A percentile compares a stretch with the other conserved stretches of the same genome.
Evolutionary conservation across 2,888 invertebrate genomes (phyloP).

Genomic region (Bedellia somnulentella): DNA sequence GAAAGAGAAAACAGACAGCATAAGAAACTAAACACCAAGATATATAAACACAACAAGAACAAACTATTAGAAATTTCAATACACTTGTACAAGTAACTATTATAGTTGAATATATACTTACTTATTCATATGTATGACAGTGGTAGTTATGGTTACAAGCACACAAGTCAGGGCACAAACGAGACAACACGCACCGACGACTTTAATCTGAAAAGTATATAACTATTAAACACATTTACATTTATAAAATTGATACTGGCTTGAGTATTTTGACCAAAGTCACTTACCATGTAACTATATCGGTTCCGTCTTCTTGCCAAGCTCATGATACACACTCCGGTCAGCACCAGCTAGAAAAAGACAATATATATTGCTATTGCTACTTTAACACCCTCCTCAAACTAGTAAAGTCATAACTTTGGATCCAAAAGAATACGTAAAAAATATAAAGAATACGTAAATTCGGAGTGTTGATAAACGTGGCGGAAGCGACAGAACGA

Average conservation of each 20-base stretch:
- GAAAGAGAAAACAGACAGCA: constrained; percentile 21
- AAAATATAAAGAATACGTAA: too few relatives aligned
- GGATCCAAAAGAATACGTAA: too few relatives aligned
- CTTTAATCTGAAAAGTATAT: constrained; percentile 73
- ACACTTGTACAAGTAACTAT: background rate
- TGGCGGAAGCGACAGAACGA: too few relatives aligned
- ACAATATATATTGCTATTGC: constrained; percentile 2
- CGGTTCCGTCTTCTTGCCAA: constrained; percentile 80
- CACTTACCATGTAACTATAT: constrained; percentile 79
- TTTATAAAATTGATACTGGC: too few relatives aligned
- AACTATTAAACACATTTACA: too few relatives aligned
- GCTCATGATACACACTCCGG: constrained; percentile 85
- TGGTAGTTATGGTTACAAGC: constrained; percentile 86
- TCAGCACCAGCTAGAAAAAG: constrained; percentile 74
- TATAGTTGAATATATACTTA: constrained; percentile 21
- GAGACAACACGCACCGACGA: constrained; percentile 84
- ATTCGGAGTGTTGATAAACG: too few relatives aligned
- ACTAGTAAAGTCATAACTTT: too few relatives aligned
- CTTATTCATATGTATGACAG: constrained; percentile 86
- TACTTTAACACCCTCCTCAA: too few relatives aligned
- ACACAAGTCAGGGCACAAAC: constrained; percentile 87
- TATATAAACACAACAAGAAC: too few relatives aligned
- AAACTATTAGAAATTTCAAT: background rate
- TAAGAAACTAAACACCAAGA: too few relatives aligned
- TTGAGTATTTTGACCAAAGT: too few relatives aligned